A percentile compares a stretch with the other conserved stretches of the same genome.
phyloP scores from a whole-genome alignment of 2,113 vertebrate species.

The Tenebrosternarchus preto region DNA sequence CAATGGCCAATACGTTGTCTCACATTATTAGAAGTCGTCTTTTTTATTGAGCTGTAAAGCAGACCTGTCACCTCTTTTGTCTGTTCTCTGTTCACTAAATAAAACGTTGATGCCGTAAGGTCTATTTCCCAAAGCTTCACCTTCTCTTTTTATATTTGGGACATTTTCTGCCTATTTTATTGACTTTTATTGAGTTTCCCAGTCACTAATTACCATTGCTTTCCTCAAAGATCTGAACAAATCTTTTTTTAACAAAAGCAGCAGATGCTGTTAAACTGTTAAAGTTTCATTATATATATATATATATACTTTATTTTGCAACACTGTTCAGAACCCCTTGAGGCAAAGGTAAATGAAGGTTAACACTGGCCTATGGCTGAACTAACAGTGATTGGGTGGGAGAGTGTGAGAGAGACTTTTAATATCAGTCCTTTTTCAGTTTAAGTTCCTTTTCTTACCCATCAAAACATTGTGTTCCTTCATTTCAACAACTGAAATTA shows the following conservation, averaged over 20 bases:
- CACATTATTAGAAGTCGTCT: no score
- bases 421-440: constrained; percentile 6
- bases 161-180: constrained; percentile 3
- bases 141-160: not conserved
- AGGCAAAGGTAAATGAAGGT: constrained; percentile 57
- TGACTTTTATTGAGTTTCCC: not conserved
- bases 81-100: not conserved
- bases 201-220: constrained; percentile 2
- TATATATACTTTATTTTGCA: constrained; percentile 13
- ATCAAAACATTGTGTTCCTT: constrained; percentile 13
- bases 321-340: constrained; percentile 42
- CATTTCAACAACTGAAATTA: no score
- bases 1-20: no score
- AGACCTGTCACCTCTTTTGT: no score
- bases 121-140: not conserved
- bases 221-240: not conserved
- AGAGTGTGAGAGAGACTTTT: not conserved
- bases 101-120: not conserved
- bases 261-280: not conserved
- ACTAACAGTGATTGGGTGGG: constrained; percentile 18
- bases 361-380: constrained; percentile 48
- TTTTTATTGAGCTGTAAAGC: no score
- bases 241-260: not conserved
- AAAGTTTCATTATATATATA: no score
- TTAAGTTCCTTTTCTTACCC: constrained; percentile 26